Percentiles rank a stretch among this genome's conserved stretches.
These are phyloP conservation scores for Leptinotarsa texana DNA, from an alignment of 1,140 invertebrate species.

Conservation along the genomic window DNA sequence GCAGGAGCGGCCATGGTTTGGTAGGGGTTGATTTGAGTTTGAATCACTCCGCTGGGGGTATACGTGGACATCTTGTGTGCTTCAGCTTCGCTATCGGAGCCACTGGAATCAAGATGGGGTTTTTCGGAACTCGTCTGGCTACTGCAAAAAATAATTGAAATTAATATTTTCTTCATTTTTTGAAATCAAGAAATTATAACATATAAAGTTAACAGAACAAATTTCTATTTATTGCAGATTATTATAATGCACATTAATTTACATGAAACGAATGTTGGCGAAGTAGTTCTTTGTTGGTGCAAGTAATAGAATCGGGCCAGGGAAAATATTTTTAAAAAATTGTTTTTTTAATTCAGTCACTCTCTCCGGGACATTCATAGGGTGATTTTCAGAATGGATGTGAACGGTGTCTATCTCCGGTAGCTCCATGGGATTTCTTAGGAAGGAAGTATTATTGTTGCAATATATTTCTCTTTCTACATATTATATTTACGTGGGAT, in stretches of 20 bases:
- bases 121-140: conserved; percentile 50
- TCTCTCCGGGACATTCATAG: background rate
- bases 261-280: no score
- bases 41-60: conserved; percentile 37
- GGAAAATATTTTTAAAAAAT: no score
- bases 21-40: conserved; percentile 47
- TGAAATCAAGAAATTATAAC: no score
- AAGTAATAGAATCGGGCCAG: no score
- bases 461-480: background rate
- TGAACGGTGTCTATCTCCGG: background rate
- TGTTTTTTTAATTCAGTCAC: background rate
- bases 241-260: no score
- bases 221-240: no score
- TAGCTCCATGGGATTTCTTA: background rate
- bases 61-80: conserved; percentile 43
- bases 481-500: background rate
- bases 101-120: conserved; percentile 53
- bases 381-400: background rate
- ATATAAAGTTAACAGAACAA: no score
- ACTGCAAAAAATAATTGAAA: conserved; percentile 41
- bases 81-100: conserved; percentile 53
- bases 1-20: conserved; percentile 43
- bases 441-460: no score
- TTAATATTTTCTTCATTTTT: no score
- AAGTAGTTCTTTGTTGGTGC: no score